Evolutionary conservation across 2,888 invertebrate species (phyloP).

Genomic region (Lasius platythorax): DNA sequence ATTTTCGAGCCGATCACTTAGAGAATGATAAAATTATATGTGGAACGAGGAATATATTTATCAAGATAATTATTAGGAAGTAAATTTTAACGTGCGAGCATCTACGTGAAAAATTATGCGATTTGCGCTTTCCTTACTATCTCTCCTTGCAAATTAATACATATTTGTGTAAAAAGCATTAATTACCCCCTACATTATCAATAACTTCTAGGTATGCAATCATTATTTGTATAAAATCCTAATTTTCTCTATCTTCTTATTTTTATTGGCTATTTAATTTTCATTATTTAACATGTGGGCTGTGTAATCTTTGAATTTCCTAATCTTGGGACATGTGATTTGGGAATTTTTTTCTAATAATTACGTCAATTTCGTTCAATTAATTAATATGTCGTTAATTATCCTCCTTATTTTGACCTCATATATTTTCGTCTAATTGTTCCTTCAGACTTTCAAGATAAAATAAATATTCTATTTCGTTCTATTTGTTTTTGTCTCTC

Average conservation of each 20-base stretch:
- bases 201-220: background rate
- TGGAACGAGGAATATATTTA: conserved; percentile 62
- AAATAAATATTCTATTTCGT: background rate
- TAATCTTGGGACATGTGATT: background rate
- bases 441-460: background rate
- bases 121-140: background rate
- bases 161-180: background rate
- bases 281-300: background rate
- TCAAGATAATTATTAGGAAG: conserved; percentile 69
- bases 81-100: background rate
- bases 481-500: background rate
- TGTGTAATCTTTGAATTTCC: background rate
- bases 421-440: background rate
- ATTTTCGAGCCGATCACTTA: conserved; percentile 37
- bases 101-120: conserved; percentile 2
- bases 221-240: background rate
- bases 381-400: background rate
- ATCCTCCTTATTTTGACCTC: background rate
- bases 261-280: background rate
- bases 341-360: background rate
- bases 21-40: background rate
- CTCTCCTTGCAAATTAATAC: background rate
- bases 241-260: background rate
- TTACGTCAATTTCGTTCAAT: background rate
- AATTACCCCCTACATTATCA: background rate